Percentiles rank a stretch among this genome's conserved stretches.
phyloP scores from a whole-genome alignment of 2,888 invertebrate species.

The Spodoptera littoralis region DNA sequence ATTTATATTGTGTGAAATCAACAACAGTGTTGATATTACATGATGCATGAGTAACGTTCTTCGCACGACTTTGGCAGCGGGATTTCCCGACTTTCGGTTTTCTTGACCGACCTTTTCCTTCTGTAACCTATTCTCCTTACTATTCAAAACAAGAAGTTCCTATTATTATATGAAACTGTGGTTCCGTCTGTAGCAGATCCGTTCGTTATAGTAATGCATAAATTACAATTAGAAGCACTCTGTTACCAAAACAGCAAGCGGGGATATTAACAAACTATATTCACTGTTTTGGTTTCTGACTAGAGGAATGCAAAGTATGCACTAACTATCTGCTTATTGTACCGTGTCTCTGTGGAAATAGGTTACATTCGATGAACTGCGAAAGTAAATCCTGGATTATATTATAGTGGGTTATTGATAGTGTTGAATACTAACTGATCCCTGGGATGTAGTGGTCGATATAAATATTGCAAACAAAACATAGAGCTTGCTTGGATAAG shows the following conservation, averaged over 20 bases:
- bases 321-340: constrained; percentile 48
- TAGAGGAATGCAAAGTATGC: constrained; percentile 34
- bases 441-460: constrained; percentile 6
- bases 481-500: background rate
- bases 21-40: no score
- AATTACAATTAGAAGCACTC: constrained; percentile 11
- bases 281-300: constrained; percentile 34
- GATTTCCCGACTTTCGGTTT: no score
- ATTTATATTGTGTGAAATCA: no score
- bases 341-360: constrained; percentile 41
- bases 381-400: constrained; percentile 30
- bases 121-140: no score
- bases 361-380: constrained; percentile 43
- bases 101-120: no score
- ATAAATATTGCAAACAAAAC: constrained; percentile 24
- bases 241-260: constrained; percentile 13
- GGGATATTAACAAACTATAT: constrained; percentile 29
- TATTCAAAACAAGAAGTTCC: no score
- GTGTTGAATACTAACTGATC: constrained; percentile 35
- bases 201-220: background rate
- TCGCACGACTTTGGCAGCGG: no score
- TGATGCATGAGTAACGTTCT: no score
- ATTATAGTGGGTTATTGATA: constrained; percentile 38
- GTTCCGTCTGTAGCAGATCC: background rate
- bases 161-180: no score